A percentile compares a stretch with the other conserved stretches of the same genome.
These are phyloP conservation scores for Clivina fossor DNA, from an alignment of 2,888 invertebrate genomes.

Conservation along the genomic window DNA sequence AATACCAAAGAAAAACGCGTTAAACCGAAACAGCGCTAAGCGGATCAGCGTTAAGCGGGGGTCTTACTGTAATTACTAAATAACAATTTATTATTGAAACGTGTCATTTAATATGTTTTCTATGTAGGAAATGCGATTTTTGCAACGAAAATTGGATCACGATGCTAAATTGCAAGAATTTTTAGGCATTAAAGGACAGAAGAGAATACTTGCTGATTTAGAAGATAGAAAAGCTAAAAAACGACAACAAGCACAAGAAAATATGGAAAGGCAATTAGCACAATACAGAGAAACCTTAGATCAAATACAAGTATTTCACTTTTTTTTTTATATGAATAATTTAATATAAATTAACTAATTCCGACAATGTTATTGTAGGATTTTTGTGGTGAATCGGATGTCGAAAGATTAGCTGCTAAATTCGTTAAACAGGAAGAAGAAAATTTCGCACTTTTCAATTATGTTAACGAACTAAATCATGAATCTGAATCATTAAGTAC, in stretches of 20 bases:
- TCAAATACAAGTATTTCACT: slow-evolving; percentile 65
- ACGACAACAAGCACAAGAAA: slow-evolving; percentile 65
- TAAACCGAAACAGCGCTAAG: no score
- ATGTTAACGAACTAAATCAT: slow-evolving; percentile 85
- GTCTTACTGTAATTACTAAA: no score
- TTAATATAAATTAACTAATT: no score
- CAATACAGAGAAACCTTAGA: slow-evolving; percentile 76
- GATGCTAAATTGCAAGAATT: slow-evolving; percentile 84
- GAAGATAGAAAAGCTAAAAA: slow-evolving; percentile 74
- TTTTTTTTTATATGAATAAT: no score
- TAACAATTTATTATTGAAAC: neutral
- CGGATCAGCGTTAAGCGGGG: no score
- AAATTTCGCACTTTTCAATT: slow-evolving; percentile 89
- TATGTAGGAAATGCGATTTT: slow-evolving; percentile 83
- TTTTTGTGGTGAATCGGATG: slow-evolving; percentile 65
- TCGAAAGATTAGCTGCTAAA: slow-evolving; percentile 68
- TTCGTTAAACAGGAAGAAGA: slow-evolving; percentile 86
- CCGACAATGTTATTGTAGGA: no score
- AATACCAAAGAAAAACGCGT: no score
- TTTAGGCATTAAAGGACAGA: slow-evolving; percentile 81
- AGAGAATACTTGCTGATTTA: slow-evolving; percentile 70
- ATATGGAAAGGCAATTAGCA: slow-evolving; percentile 69
- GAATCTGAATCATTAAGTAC: slow-evolving; percentile 76
- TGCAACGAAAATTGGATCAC: slow-evolving; percentile 82
- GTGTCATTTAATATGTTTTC: slow-evolving; percentile 30